Conservation (phyloP, 1,140 invertebrate species). For the Danaus plexippus region DNA sequence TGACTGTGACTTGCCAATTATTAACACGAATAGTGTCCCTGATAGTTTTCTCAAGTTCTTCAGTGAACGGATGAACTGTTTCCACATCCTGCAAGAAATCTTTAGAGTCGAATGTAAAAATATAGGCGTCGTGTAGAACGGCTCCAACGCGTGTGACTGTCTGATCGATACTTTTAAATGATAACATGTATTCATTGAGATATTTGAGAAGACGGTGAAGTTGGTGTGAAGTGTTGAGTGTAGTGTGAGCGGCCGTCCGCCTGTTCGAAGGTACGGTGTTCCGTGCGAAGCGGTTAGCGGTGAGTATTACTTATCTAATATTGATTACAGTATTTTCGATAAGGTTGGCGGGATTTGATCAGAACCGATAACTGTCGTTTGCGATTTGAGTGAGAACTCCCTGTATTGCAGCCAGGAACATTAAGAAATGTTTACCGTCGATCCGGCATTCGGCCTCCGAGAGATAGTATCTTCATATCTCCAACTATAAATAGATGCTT, state of each 20-base stretch:
- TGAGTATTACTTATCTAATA: slow-evolving; percentile 46
- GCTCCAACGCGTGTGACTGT: slow-evolving; percentile 55
- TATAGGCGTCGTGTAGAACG: slow-evolving; percentile 59
- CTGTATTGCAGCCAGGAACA: slow-evolving; percentile 10
- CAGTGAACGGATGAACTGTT: slow-evolving; percentile 14
- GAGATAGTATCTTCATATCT: slow-evolving; percentile 12
- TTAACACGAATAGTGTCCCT: slow-evolving; percentile 9
- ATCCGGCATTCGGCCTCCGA: slow-evolving; percentile 8
- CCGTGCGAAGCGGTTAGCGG: slow-evolving; percentile 28
- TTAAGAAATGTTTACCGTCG: slow-evolving; percentile 18
- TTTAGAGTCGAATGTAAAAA: slow-evolving; percentile 58
- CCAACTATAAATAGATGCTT: no score
- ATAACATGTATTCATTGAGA: slow-evolving; percentile 69
- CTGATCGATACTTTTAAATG: slow-evolving; percentile 69
- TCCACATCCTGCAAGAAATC: slow-evolving; percentile 34
- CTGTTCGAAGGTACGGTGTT: slow-evolving; percentile 18
- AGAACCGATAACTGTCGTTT: slow-evolving; percentile 39
- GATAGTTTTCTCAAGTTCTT: neutral
- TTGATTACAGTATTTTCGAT: slow-evolving; percentile 58
- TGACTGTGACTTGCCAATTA: slow-evolving; percentile 48
- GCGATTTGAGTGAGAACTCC: slow-evolving; percentile 17
- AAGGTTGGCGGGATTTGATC: slow-evolving; percentile 55
- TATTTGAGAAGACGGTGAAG: slow-evolving; percentile 58
- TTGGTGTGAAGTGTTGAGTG: slow-evolving; percentile 40
- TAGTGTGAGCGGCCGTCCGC: slow-evolving; percentile 18